Evolutionary conservation across 1,140 invertebrate species (phyloP).

Genomic region (Trichoplusia ni): DNA sequence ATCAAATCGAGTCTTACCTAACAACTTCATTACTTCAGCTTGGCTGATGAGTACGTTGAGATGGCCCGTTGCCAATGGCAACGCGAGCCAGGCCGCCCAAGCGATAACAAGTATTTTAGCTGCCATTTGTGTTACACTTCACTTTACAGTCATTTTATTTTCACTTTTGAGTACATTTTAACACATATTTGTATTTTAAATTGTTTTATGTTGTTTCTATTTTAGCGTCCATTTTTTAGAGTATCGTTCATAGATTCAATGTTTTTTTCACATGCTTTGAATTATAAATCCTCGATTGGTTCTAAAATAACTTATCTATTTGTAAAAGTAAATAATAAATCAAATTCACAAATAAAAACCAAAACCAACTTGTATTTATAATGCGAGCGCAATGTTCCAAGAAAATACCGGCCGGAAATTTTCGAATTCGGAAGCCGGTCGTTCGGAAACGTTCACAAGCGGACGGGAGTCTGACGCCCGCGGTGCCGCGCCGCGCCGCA

Average conservation of each 20-base stretch:
- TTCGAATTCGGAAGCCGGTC: conserved; percentile 47
- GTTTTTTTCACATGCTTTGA: no score
- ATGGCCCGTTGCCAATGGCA: conserved; percentile 82
- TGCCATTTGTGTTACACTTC: conserved; percentile 60
- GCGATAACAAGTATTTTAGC: conserved; percentile 65
- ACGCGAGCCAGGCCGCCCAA: conserved; percentile 71
- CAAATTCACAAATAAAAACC: background rate
- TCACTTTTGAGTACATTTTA: conserved; percentile 67
- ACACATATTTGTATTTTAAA: conserved; percentile 37
- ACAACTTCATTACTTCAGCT: conserved; percentile 88
- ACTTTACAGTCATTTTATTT: conserved; percentile 66
- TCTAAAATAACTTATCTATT: no score
- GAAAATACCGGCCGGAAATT: conserved; percentile 39
- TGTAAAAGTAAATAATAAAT: background rate
- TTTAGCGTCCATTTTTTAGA: conserved; percentile 4
- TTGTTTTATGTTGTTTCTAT: conserved; percentile 63
- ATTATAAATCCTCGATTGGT: no score
- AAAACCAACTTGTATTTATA: conserved; percentile 21
- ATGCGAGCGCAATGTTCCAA: conserved; percentile 8
- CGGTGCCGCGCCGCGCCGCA: conserved; percentile 69
- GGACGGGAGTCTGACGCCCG: conserved; percentile 54
- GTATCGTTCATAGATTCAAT: background rate
- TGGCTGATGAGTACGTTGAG: conserved; percentile 90
- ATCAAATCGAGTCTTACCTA: conserved; percentile 83
- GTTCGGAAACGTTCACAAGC: conserved; percentile 38